Conservation (phyloP, 2,888 invertebrate species). For the Tipula lateralis region DNA sequence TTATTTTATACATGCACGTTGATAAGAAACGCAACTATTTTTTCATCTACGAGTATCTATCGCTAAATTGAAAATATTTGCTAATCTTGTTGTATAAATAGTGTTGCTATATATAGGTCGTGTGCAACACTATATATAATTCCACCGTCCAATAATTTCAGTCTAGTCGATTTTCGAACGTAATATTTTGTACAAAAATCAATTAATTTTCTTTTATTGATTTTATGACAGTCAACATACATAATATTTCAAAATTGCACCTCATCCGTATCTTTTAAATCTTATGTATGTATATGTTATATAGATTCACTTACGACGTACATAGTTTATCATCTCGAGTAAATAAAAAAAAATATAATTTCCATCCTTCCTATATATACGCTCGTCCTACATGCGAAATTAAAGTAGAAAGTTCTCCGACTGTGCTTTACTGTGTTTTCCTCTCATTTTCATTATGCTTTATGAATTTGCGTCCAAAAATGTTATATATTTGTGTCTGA, state of each 20-base stretch:
- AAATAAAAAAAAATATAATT: neutral
- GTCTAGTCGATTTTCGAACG: neutral
- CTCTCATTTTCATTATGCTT: neutral
- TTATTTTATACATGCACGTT: neutral
- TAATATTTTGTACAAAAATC: neutral
- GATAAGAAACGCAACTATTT: neutral
- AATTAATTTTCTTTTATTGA: neutral
- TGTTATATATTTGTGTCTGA: neutral
- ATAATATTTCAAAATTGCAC: neutral
- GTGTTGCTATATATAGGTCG: no score
- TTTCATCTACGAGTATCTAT: neutral
- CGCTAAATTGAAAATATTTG: no score
- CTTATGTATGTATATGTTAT: no score
- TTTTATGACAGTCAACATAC: neutral
- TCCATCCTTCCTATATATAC: neutral
- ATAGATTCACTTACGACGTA: neutral
- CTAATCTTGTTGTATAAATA: no score
- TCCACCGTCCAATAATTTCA: neutral
- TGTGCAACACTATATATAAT: no score
- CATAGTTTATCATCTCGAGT: neutral
- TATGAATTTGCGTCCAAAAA: neutral
- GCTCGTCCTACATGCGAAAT: neutral
- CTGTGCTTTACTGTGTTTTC: neutral
- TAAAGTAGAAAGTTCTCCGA: neutral
- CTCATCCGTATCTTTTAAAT: neutral